Percentiles rank a stretch among this genome's conserved stretches.
Conservation (phyloP, 2,888 invertebrate species). For the Ptilodon capucinus region DNA sequence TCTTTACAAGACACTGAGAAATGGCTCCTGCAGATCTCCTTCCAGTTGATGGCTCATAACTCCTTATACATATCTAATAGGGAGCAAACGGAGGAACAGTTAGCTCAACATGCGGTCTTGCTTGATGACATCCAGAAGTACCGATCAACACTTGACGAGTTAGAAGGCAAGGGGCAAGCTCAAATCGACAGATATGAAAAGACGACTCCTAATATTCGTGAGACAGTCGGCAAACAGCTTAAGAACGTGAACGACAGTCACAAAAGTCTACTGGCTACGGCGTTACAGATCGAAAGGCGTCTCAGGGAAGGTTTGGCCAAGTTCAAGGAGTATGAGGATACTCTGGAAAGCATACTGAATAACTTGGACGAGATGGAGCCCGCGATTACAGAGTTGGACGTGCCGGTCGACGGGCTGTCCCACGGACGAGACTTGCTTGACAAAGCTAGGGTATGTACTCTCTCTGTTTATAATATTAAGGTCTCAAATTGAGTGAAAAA, state of each 20-base stretch:
- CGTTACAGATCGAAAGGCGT: slow-evolving; percentile 94
- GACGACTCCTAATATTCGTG: slow-evolving; percentile 87
- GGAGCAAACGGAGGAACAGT: slow-evolving; percentile 94
- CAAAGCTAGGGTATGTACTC: slow-evolving; percentile 85
- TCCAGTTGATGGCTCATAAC: slow-evolving; percentile 98
- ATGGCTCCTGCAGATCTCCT: slow-evolving; percentile 96
- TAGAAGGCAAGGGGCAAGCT: slow-evolving; percentile 91
- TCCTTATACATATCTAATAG: slow-evolving; percentile 95
- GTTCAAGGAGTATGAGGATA: slow-evolving; percentile 96
- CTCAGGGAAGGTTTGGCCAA: slow-evolving; percentile 94
- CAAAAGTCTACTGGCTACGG: slow-evolving; percentile 93
- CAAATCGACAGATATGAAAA: slow-evolving; percentile 91
- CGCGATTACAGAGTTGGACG: slow-evolving; percentile 88
- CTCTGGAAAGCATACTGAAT: slow-evolving; percentile 91
- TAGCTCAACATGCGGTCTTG: slow-evolving; percentile 92
- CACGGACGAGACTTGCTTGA: slow-evolving; percentile 88
- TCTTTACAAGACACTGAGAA: slow-evolving; percentile 97
- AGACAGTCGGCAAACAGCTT: slow-evolving; percentile 92
- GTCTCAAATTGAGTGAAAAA: neutral
- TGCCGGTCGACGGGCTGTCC: slow-evolving; percentile 88
- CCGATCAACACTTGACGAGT: slow-evolving; percentile 89
- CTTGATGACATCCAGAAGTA: slow-evolving; percentile 92
- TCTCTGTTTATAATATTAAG: neutral
- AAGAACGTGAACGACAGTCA: slow-evolving; percentile 97
- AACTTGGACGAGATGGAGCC: slow-evolving; percentile 92